Percentiles rank a stretch among this genome's conserved stretches.
Evolutionary conservation across 64 coral and sea anemone species (phyloP).

Genomic region (Porites lutea): DNA sequence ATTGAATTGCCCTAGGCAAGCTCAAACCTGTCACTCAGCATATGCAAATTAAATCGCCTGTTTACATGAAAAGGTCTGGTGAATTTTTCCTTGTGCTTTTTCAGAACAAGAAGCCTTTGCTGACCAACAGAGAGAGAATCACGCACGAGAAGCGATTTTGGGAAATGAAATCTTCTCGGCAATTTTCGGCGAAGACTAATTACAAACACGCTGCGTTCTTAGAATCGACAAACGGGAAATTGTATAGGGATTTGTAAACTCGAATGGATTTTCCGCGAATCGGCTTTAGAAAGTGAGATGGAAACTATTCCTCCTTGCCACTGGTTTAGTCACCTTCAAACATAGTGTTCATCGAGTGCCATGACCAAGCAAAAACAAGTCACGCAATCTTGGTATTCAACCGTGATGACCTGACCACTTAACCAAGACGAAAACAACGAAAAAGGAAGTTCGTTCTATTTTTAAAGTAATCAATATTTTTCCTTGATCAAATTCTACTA

Average conservation of each 20-base stretch:
- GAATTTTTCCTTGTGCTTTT: neutral
- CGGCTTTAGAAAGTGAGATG: constrained; percentile 3
- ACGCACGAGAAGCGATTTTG: neutral
- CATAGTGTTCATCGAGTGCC: constrained; percentile 1
- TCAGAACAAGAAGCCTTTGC: neutral
- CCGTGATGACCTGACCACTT: neutral
- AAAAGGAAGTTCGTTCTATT: constrained; percentile 44
- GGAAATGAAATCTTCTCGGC: neutral
- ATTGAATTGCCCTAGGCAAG: neutral
- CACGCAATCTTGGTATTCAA: neutral
- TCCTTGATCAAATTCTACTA: neutral
- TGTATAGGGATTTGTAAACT: neutral
- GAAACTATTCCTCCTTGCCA: neutral
- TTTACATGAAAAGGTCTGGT: too few relatives aligned
- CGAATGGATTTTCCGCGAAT: neutral
- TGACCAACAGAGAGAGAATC: neutral
- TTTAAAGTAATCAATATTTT: neutral
- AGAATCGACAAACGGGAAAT: constrained; percentile 11
- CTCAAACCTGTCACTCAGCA: neutral
- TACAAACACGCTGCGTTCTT: neutral
- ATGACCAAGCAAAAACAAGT: constrained; percentile 6
- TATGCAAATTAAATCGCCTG: constrained; percentile 17
- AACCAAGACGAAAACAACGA: neutral
- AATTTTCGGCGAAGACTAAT: neutral
- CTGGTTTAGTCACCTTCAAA: constrained; percentile 27